Evolutionary conservation across 2,888 invertebrate genomes (phyloP), one percentile per base, ranked within the genome.

Genomic region (Pyrochroa serraticornis): DNA sequence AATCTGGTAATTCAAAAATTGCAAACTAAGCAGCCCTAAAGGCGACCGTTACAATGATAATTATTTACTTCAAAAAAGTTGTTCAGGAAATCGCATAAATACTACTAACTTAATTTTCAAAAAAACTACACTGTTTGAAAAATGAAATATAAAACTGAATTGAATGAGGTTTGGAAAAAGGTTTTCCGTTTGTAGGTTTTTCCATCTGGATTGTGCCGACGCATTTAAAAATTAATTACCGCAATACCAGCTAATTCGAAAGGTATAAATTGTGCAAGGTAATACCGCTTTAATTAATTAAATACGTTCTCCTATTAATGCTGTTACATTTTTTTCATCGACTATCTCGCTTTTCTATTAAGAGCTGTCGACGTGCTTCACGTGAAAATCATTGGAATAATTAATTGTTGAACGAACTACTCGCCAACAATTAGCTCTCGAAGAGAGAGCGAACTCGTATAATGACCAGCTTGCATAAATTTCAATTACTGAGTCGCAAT

Each of bases 231-330:
- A 57, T 57, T 57, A 57, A 57, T 57, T 50, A 57, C 36, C 31
- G 39, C 49, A 45, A 57, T 49, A 45, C n/a, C 50, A 45, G 38
- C 31, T 52, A 52, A 52, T 52, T 52, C 45, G 52, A 52, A 45
- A 52, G 52, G 46, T 41, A 55, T 50, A 52, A 38, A 58, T 58
- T 58, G 51, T 52, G 51, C 51, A 52, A 47, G 8, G 58, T 58
- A 52, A 58, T 58, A 58, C 47, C 12, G 47, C 33, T 52, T 52
- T 58, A 52, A 58, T 58, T 58, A 58, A 58, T 58, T 58, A 46
- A 57, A 50, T 44, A 50, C 50, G 41, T 51, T 45, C 41, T 51
- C 46, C 34, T 41, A 55, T 49, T 49, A 47, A 47, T 36, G 37
- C 33, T 2, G 43, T 50, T 50, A 43, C 30, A 32, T 48, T 49